Evolutionary conservation across 2,113 vertebrate species (phyloP), one percentile per base, ranked within the genome.

Genomic region (Python bivittatus): DNA sequence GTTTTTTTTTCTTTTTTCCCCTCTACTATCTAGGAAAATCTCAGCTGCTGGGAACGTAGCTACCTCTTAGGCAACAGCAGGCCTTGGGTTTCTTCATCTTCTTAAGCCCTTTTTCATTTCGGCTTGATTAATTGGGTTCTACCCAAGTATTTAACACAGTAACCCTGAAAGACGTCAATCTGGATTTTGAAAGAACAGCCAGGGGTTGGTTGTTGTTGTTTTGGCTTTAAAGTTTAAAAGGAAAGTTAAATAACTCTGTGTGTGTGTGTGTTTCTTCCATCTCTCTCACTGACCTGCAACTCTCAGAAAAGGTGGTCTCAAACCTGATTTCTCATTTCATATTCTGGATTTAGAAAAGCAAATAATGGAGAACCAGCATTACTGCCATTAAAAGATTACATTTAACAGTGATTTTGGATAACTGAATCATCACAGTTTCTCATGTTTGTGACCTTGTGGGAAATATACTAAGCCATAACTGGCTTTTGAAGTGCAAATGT

Each of bases 381-480:
- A 7, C 27, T 93, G 93, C 95, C 83, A 97, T 95, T 93, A 90
- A 94, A 90, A 96, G 96, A 93, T 96, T 89, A 90, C 64, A 68
- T 92, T 89, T 52, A 84, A 53, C 54, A 95, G 95, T 89, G 94
- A 96, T 94, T 89, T 93, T 90, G 4, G 96, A 33, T 42, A 95
- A 93, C 92, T n/a, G 0, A 93, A 48, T 92, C 91, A 29, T 58
- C 92, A 93, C 95, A 95, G 93, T 96, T 94, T 68, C 68, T 94
- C 92, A 93, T 88, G 93, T 95, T 95, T 92, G 96, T 95, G 96
- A 96, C 96, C 96, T 96, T 96, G 93, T 0, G 91, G 94, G 95
- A 79, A 95, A 94, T 96, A 90, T 60, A 86, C 95, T 96, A 95
- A 97, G 96, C 96, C 95, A 90, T 91, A 94, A 95, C 95, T 96